Base-by-base conservation (phyloP, 2,888 invertebrate genomes). In the Cheilosia variabilis region DNA sequence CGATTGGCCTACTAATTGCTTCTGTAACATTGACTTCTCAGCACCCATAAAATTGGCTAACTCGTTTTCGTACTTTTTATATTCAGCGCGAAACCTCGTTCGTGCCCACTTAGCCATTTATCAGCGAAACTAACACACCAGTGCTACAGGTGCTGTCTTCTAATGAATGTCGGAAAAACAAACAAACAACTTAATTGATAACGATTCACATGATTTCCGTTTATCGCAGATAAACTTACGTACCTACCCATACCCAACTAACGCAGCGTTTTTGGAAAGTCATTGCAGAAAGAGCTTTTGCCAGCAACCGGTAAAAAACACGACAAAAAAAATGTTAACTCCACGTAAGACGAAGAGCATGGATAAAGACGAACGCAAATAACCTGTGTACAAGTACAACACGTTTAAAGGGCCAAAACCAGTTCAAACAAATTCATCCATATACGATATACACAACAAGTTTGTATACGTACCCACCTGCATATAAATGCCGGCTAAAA, bases 151-250 rank as follows among this genome's bases (percentile, higher is more conserved):
- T 43, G 15, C 45, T 3, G 5, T n/a, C 17, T 1, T 2, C 17
- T 10, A 19, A 22, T 13, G 50, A 50, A 22, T 4, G 2, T 50
- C 17, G 50, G 6, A 52, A 24, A 24, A 15, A 15, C 15, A 24
- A 52, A 52, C 24, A 52, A 52, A 52, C 45, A 37, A 47, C 17
- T 24, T 52, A 15, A 52, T 24, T 52, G 52, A 52, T 52, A 52
- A 22, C 15, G 52, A 24, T 24, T 24, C 52, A 52, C 52, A 24
- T 24, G 27, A 13, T 27, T 24, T 52, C 52, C 13, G 24, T 52
- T 52, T 24, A 52, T 52, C 52, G 52, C 7, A 50, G 22, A 19
- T 50, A 50, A 19, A 9, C 50, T 22, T 13, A 1, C 1, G 10
- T 13, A 24, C 5, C 13, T 2, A 15, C 13, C 22, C 15, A 27